Base-by-base conservation (phyloP, 2,888 invertebrate genomes). In the Maniola hyperantus region DNA sequence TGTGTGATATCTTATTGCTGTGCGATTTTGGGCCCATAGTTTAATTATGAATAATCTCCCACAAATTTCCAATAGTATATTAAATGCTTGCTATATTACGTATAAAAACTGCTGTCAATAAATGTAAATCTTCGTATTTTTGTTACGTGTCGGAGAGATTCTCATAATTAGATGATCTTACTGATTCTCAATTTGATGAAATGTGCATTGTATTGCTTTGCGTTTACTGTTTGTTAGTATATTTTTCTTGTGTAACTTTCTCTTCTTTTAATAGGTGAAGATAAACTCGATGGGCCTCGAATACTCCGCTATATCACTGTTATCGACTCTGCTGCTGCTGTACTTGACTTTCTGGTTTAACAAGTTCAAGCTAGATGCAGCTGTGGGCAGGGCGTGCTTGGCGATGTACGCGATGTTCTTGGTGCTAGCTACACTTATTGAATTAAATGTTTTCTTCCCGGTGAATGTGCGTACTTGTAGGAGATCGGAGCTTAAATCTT, bases 241-340 rank as follows among this genome's bases (percentile, higher is more conserved):
- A 39, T 39, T 39, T 4, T 39, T 77, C 76, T 77, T 39, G 78
- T 42, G 71, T 65, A 60, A 63, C 58, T 64, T 71, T 62, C 59
- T 71, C 64, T 74, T 72, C n/a, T 73, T 71, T 84, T 71, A 75
- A 77, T 87, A 95, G 93, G 95, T 97, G 79, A 95, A 96, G 78
- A 98, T 98, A 80, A 97, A 97, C 87, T 98, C 98, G 51, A 96
- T 96, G 77, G 98, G 98, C 5, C 91, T 98, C 76, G 97, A 97
- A 81, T 98, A 98, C 90, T 97, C 97, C 72, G 96, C 97, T 65
- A 97, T 98, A 79, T 97, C 97, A 42, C 91, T 98, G 75, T 92
- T 98, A 71, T 97, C 97, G 58, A 97, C 98, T 2, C 93, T 98
- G 61, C 93, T 97, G 81, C 93, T 98, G 82, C 94, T 98, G 73